Base-by-base conservation (phyloP, 2,888 invertebrate genomes). In the Nomada fabriciana region DNA sequence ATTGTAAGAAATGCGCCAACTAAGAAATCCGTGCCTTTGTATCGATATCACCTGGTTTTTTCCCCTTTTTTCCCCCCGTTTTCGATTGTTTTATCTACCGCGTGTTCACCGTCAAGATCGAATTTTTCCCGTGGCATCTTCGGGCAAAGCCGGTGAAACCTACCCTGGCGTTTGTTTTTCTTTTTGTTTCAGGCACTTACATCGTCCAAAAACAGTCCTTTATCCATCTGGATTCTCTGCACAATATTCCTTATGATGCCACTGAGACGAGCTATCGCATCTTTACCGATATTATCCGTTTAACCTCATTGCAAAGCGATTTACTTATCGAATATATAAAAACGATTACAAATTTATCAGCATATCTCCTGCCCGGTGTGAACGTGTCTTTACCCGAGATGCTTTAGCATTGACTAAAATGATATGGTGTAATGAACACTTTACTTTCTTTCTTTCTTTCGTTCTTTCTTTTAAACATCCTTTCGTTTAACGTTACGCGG, bases 121-220 rank as follows among this genome's bases (percentile, higher is more conserved):
- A 80, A 57, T 64, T 84, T 76, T 74, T 80, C 52, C 76, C 73
- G 59, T 77, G 74, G 81, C 70, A 77, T 80, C 70, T 69, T 80
- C 84, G 82, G 83, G 36, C 85, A 81, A 86, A 86, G 76, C 80
- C 69, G 84, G 82, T 82, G 64, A 88, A 88, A 85, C 84, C 88
- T 89, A 91, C 85, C 87, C 88, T 89, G 91, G 91, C 86, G 83
- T 87, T 89, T 86, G 84, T 92, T 80, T 89, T 92, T 87, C 78
- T 92, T 92, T 93, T 92, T 94, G 93, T 94, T 94, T 92, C 94
- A 94, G 94, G 93, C 89, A 88, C 92, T 91, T 93, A 92, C 92
- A 73, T 92, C 91, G 90, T 90, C 89, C 91, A 92, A 91, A 92
- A 90, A 84, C 89, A 93, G 90, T 90, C 91, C 90, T 91, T 91